These are phyloP conservation scores for Galeopsomyia nigrocyanea DNA, from an alignment of 2,888 invertebrate genomes.

Conservation along the genomic window DNA sequence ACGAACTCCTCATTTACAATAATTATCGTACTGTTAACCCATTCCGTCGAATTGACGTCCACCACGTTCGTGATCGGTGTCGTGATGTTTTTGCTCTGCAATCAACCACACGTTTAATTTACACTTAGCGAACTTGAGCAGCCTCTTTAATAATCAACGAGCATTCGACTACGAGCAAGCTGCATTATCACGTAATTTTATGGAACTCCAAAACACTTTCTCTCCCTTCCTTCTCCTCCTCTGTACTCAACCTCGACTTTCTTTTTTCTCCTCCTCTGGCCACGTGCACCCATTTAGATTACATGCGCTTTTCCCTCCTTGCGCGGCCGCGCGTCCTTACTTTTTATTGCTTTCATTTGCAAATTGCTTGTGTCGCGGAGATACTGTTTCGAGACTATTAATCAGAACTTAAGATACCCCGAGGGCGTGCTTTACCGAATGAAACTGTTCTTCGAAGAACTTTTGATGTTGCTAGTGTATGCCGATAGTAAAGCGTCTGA, in stretches of 20 bases:
- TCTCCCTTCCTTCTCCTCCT: background rate
- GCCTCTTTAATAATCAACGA: background rate
- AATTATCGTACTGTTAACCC: slow-evolving; percentile 52
- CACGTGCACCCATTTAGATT: no score
- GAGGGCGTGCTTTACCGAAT: background rate
- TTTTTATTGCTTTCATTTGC: slow-evolving; percentile 21
- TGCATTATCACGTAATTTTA: background rate
- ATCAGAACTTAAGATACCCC: slow-evolving; percentile 8
- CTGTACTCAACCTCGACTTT: no score
- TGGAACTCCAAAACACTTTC: background rate
- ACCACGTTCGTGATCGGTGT: background rate
- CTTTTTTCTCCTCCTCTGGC: no score
- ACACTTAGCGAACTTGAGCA: background rate
- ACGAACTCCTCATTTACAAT: slow-evolving; percentile 59
- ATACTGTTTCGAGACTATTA: no score
- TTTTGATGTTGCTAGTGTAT: background rate
- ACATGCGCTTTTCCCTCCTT: no score
- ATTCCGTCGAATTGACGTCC: slow-evolving; percentile 48
- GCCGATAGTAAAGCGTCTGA: background rate
- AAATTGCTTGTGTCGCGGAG: background rate
- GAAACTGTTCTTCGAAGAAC: no score
- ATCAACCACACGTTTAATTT: background rate
- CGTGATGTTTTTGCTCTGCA: slow-evolving; percentile 15
- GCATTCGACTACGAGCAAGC: background rate
- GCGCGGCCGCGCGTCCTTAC: background rate